Percentiles rank a stretch among this genome's conserved stretches.
Conservation (phyloP, 1,140 invertebrate species). For the Micrasema minimum region DNA sequence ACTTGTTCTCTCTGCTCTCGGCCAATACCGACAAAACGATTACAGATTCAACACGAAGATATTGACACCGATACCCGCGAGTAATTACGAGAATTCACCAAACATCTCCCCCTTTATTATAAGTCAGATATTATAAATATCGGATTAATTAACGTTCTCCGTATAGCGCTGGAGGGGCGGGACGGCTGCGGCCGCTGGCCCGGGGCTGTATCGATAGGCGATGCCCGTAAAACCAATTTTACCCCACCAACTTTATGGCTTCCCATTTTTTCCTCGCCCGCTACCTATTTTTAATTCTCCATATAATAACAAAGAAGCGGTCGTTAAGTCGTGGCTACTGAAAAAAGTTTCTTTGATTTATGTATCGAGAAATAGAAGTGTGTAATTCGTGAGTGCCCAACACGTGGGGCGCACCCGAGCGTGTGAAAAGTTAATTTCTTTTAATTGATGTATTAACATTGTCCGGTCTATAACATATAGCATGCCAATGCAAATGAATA, state of each 20-base stretch:
- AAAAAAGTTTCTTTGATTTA: constrained; percentile 53
- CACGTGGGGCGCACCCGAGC: constrained; percentile 26
- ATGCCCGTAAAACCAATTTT: constrained; percentile 52
- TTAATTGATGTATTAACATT: constrained; percentile 46
- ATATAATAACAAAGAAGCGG: constrained; percentile 50
- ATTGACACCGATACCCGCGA: constrained; percentile 50
- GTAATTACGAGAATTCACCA: constrained; percentile 38
- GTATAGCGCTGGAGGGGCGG: constrained; percentile 36
- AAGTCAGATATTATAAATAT: constrained; percentile 51
- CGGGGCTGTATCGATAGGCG: constrained; percentile 41
- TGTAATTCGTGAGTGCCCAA: constrained; percentile 27
- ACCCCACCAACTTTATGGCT: constrained; percentile 51
- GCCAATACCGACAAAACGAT: constrained; percentile 31
- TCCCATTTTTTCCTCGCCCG: constrained; percentile 48
- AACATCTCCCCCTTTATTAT: constrained; percentile 41
- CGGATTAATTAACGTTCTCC: constrained; percentile 52
- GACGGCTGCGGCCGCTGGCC: constrained; percentile 37
- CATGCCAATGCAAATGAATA: constrained; percentile 39
- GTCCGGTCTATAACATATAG: constrained; percentile 14
- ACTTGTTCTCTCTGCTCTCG: background rate
- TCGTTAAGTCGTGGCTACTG: constrained; percentile 51
- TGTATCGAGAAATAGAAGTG: constrained; percentile 44
- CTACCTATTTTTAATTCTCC: constrained; percentile 49
- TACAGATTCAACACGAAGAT: constrained; percentile 44
- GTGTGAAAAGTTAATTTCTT: constrained; percentile 53